Evolutionary conservation across 2,113 vertebrate species (phyloP).

Genomic region (Amia ocellicauda): DNA sequence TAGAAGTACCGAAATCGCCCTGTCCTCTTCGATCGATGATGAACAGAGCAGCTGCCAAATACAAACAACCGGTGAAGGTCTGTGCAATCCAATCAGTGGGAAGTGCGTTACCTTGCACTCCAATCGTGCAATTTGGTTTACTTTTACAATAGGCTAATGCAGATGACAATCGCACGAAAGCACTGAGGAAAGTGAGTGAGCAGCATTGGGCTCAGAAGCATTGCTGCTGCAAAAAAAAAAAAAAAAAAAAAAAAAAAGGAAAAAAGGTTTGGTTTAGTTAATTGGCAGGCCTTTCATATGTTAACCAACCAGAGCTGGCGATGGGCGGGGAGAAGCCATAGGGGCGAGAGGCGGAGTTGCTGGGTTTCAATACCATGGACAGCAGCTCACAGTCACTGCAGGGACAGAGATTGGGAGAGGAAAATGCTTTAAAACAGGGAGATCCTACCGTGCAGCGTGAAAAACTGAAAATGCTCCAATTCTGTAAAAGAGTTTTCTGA

Average conservation of each 20-base stretch:
- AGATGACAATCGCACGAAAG: background rate
- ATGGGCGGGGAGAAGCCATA: constrained; percentile 23
- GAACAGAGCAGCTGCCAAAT: constrained; percentile 17
- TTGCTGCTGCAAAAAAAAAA: background rate
- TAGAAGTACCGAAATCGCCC: no score
- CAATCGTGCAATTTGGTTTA: constrained; percentile 12
- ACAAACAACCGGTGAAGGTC: constrained; percentile 13
- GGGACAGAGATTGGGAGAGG: constrained; percentile 28
- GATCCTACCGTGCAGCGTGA: background rate
- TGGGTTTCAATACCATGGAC: constrained; percentile 59
- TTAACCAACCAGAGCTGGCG: constrained; percentile 43
- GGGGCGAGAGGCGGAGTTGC: constrained; percentile 34
- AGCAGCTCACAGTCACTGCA: constrained; percentile 53
- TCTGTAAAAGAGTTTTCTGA: background rate
- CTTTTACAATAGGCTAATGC: background rate
- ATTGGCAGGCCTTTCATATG: constrained; percentile 29
- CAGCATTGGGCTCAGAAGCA: background rate
- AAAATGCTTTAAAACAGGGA: background rate
- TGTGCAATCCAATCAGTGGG: background rate
- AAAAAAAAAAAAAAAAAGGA: background rate
- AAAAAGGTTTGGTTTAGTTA: constrained; percentile 3
- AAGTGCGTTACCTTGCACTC: constrained; percentile 5
- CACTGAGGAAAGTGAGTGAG: background rate
- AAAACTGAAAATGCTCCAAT: background rate
- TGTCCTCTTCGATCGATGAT: no score